These are phyloP conservation scores for Agrotis segetum DNA, from an alignment of 2,888 invertebrate species.

Conservation along the genomic window DNA sequence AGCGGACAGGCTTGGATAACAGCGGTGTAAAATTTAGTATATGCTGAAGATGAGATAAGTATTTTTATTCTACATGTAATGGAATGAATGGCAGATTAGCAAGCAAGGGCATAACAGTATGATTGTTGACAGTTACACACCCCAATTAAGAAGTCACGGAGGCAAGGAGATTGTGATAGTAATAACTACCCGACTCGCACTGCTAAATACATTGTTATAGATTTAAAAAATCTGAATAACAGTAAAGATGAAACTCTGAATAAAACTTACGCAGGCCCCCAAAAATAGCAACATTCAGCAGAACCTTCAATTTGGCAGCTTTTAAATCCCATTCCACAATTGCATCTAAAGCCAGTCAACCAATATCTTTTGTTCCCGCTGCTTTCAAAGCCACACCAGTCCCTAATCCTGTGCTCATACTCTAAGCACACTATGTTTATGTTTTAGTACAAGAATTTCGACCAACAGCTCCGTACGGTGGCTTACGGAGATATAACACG, in stretches of 20 bases:
- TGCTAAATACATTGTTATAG: neutral
- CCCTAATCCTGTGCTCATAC: slow-evolving; percentile 65
- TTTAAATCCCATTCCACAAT: neutral
- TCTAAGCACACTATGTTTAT: slow-evolving; percentile 64
- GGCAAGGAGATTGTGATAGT: neutral
- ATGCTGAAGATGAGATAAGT: neutral
- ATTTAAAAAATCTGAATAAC: neutral
- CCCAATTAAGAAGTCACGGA: neutral
- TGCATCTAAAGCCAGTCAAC: neutral
- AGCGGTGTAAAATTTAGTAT: slow-evolving; percentile 13
- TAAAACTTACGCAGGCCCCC: neutral
- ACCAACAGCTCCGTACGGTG: slow-evolving; percentile 46
- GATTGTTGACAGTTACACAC: neutral
- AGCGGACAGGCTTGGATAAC: slow-evolving; percentile 39
- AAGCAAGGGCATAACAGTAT: no score
- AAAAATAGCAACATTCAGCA: neutral
- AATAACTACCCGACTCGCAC: neutral
- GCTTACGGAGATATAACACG: slow-evolving; percentile 67
- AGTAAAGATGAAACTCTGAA: neutral
- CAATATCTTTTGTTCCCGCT: slow-evolving; percentile 26
- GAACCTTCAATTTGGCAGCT: no score
- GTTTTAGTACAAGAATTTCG: slow-evolving; percentile 66
- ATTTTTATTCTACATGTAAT: neutral
- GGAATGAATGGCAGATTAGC: no score
- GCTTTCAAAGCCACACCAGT: slow-evolving; percentile 36